Conservation (phyloP, 2,113 vertebrate genomes). For the Hymenochirus boettgeri region DNA sequence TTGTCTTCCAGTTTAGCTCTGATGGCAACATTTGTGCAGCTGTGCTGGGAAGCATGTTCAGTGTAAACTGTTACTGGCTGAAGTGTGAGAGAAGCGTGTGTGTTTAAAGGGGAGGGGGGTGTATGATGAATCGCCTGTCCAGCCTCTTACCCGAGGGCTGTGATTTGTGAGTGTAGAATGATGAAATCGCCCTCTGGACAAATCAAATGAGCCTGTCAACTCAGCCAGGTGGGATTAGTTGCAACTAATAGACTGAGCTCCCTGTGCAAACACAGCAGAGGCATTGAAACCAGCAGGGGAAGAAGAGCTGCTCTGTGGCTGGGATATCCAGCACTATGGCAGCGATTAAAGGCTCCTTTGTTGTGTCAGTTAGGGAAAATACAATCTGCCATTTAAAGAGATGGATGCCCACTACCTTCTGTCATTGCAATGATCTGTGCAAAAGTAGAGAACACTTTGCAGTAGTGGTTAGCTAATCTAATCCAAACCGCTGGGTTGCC, state of each 20-base stretch:
- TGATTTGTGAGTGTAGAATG: conserved; percentile 67
- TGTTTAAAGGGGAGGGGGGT: conserved; percentile 47
- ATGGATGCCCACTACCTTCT: too few species aligned
- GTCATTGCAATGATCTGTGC: too few species aligned
- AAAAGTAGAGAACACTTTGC: too few species aligned
- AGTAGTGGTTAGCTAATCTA: neutral
- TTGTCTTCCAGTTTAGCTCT: neutral
- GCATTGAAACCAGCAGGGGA: conserved; percentile 40
- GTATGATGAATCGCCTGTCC: conserved; percentile 47
- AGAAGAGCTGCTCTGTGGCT: conserved; percentile 41
- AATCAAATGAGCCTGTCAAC: conserved; percentile 68
- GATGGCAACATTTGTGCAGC: conserved; percentile 12
- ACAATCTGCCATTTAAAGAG: too few species aligned
- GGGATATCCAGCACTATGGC: conserved; percentile 61
- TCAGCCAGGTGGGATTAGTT: conserved; percentile 74
- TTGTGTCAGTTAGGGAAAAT: conserved; percentile 62
- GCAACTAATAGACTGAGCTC: conserved; percentile 60
- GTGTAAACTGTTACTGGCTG: conserved; percentile 54
- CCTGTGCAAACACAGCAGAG: conserved; percentile 53
- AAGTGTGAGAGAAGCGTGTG: conserved; percentile 46
- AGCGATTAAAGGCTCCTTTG: conserved; percentile 42
- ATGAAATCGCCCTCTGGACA: conserved; percentile 69
- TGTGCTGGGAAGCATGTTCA: conserved; percentile 37
- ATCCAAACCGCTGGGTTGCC: too few species aligned
- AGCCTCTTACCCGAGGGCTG: conserved; percentile 62